A percentile compares a stretch with the other conserved stretches of the same genome.
phyloP scores from a whole-genome alignment of 1,140 invertebrate species.

The Brachionus paranguensis region DNA sequence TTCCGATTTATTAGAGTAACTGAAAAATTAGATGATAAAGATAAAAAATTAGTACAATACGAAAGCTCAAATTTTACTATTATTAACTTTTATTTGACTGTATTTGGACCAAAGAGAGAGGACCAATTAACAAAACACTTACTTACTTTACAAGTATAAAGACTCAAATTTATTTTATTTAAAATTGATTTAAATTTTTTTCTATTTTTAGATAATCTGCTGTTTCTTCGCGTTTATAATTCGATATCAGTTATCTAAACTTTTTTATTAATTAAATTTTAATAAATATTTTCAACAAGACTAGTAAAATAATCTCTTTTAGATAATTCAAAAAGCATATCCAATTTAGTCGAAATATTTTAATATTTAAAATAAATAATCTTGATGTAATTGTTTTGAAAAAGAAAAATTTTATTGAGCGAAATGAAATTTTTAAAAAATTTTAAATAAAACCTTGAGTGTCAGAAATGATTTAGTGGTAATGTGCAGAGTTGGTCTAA shows the following conservation, averaged over 20 bases:
- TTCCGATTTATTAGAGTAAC: constrained; percentile 7
- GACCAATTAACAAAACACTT: not conserved
- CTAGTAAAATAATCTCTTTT: too few relatives aligned
- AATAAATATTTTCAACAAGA: not conserved
- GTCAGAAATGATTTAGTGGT: too few relatives aligned
- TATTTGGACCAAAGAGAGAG: constrained; percentile 16
- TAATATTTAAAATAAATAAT: too few relatives aligned
- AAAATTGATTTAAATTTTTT: not conserved
- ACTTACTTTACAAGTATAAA: constrained; percentile 8
- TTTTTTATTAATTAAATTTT: constrained; percentile 15
- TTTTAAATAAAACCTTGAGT: too few relatives aligned
- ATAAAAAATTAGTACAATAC: not conserved
- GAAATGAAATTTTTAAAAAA: too few relatives aligned
- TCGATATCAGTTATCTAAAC: constrained; percentile 37
- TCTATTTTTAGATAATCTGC: not conserved
- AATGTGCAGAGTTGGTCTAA: too few relatives aligned
- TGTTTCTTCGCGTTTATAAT: constrained; percentile 27
- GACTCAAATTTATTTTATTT: not conserved
- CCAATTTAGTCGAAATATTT: too few relatives aligned
- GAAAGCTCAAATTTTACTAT: constrained; percentile 37
- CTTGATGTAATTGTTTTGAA: too few relatives aligned
- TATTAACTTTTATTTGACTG: constrained; percentile 38
- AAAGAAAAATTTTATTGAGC: too few relatives aligned
- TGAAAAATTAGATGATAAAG: not conserved
- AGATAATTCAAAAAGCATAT: too few relatives aligned